phyloP scores from a whole-genome alignment of 1,140 invertebrate species.

The Venturia canescens region DNA sequence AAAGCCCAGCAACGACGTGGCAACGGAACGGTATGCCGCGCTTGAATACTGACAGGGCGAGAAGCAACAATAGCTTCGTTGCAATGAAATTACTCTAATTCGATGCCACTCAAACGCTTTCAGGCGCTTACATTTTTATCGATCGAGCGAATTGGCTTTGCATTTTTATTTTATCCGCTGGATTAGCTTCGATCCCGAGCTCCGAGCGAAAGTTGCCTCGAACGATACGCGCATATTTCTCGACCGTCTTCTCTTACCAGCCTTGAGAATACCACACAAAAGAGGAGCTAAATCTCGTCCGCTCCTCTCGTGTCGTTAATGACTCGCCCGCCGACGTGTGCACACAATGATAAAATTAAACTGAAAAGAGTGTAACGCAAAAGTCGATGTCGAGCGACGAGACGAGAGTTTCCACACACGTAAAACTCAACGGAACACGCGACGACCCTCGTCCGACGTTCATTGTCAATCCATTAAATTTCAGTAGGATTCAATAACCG shows the following conservation, averaged over 20 bases:
- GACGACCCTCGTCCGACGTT: conserved; percentile 19
- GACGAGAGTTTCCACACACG: neutral
- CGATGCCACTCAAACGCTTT: no score
- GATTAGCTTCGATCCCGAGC: no score
- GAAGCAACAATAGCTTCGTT: no score
- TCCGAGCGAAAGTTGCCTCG: neutral
- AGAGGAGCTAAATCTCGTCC: conserved; percentile 1
- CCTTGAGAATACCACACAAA: conserved; percentile 12
- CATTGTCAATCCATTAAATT: neutral
- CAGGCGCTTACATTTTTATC: no score
- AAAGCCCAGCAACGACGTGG: neutral
- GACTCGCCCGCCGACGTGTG: neutral
- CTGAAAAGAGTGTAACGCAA: conserved; percentile 12
- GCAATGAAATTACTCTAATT: neutral
- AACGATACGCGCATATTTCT: neutral
- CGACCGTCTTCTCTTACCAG: neutral
- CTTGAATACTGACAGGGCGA: neutral
- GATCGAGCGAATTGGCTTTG: no score
- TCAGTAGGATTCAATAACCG: neutral
- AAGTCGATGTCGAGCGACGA: conserved; percentile 1
- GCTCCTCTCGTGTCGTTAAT: conserved; percentile 3
- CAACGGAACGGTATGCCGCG: neutral
- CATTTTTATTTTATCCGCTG: no score
- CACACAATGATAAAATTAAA: conserved; percentile 5
- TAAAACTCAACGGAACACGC: conserved; percentile 13